Evolutionary conservation across 1,140 invertebrate species (phyloP), one percentile per base, ranked within the genome.

Genomic region (Helicoverpa zea): DNA sequence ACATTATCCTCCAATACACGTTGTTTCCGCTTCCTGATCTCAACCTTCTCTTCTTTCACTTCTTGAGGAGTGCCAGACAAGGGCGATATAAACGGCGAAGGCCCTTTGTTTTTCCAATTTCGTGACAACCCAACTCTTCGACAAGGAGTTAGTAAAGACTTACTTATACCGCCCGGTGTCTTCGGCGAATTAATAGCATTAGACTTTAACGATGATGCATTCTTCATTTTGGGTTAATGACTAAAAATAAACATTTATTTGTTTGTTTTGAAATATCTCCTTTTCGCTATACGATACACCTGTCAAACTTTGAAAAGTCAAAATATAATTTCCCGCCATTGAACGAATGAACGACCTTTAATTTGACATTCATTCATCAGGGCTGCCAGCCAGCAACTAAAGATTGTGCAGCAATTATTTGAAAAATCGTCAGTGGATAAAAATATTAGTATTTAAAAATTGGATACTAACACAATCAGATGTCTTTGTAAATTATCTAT

Each of bases 81-180:
- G 18, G 92, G 93, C 9, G 93, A 94, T 54, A 93, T 84, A 77
- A 94, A 94, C 10, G 92, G 93, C 3, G 93, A 94, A 56, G 84
- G 58, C 5, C 89, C 90, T 81, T 80, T 86, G 83, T 89, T 93
- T 81, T 84, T 92, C 90, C 90, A 92, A 64, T 92, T 94, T 16
- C 92, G 89, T 16, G 92, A 94, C 23, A 94, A 82, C 18, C 93
- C 93, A 35, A 94, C 83, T 82, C 93, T 82, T 83, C 93, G 84
- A 70, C 91, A 92, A 70, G 93, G 92, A 70, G 93, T 94, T 51
- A 94, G 79, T 43, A 91, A 86, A 3, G 91, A 90, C 76, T 93
- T 94, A 79, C 92, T 94, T 5, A 94, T 94, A 16, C 93, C 93
- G 63, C 92, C 93, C 7, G 92, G 91, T 13, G 93, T 94, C 85